Percentiles rank a stretch among this genome's conserved stretches.
Evolutionary conservation across 2,888 invertebrate species (phyloP).

Genomic region (Trichopoda pennipes): DNA sequence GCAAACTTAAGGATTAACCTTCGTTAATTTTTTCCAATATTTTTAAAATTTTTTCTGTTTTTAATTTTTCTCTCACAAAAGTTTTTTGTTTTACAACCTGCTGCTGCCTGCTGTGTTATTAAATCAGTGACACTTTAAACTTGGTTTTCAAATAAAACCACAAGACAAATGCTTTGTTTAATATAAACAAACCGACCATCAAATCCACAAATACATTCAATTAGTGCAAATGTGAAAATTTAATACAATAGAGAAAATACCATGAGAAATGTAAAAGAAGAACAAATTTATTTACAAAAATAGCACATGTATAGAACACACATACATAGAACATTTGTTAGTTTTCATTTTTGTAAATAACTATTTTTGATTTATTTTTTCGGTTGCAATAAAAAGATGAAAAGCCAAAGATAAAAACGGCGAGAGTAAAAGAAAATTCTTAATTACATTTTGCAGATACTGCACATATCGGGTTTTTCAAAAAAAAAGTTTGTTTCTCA

Average conservation of each 20-base stretch:
- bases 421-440: too few species aligned
- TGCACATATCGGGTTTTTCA: too few species aligned
- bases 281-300: background rate
- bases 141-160: conserved; percentile 65
- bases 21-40: background rate
- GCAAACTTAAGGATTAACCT: too few species aligned
- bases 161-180: conserved; percentile 48
- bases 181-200: conserved; percentile 29
- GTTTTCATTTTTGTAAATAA: background rate
- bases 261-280: background rate
- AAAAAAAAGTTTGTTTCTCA: too few species aligned
- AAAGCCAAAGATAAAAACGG: too few species aligned
- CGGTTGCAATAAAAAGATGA: background rate
- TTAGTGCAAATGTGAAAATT: background rate
- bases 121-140: conserved; percentile 63
- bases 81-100: background rate
- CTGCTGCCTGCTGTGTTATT: conserved; percentile 52
- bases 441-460: too few species aligned
- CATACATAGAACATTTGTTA: background rate
- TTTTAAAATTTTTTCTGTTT: background rate
- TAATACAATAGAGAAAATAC: background rate
- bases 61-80: background rate
- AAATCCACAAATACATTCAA: background rate
- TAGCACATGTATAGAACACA: too few species aligned
- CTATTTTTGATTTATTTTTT: background rate